Conservation (phyloP, 2,888 invertebrate species). For the Diplolepis rosae region DNA sequence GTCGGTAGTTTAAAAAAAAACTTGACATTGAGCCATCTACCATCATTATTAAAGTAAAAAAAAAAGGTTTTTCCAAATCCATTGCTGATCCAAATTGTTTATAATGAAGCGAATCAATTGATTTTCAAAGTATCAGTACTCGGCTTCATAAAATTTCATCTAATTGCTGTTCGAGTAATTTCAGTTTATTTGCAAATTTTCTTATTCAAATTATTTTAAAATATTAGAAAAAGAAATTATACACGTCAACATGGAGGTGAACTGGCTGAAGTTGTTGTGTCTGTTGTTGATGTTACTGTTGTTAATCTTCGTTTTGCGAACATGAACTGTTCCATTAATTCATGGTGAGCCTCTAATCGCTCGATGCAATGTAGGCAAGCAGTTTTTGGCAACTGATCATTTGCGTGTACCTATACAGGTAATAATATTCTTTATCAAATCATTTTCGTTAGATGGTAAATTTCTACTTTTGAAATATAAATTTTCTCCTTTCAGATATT, state of each 20-base stretch:
- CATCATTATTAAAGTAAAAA: constrained; percentile 22
- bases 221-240: neutral
- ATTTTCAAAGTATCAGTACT: neutral
- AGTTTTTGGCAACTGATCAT: constrained; percentile 75
- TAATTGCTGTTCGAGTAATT: neutral
- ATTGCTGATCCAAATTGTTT: neutral
- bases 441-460: too few species aligned
- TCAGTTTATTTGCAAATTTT: neutral
- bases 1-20: constrained; percentile 1
- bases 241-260: constrained; percentile 68
- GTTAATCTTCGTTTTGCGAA: constrained; percentile 67
- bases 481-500: too few species aligned
- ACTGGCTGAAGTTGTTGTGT: constrained; percentile 60
- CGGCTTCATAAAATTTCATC: neutral
- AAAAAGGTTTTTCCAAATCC: neutral
- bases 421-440: too few species aligned
- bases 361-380: constrained; percentile 77
- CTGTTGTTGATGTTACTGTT: constrained; percentile 47
- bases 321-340: constrained; percentile 74
- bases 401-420: constrained; percentile 69
- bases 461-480: too few species aligned
- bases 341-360: constrained; percentile 75
- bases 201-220: neutral
- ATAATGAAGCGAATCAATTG: neutral
- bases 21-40: neutral